Conservation (phyloP, 1,140 invertebrate species). For the Doryteuthis pealeii region DNA sequence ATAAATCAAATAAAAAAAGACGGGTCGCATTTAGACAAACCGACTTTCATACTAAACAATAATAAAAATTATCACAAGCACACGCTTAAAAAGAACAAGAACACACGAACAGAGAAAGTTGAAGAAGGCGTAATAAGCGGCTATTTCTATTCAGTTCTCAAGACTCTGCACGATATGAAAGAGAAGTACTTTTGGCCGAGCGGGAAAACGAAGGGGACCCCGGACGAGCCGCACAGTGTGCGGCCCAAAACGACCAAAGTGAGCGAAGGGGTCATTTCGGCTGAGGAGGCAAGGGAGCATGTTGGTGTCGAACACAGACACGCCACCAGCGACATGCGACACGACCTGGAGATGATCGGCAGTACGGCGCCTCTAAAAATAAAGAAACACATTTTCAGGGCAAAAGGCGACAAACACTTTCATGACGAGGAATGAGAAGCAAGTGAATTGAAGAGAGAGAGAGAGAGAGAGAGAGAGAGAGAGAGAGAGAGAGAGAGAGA, state of each 20-base stretch:
- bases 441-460: too few species aligned
- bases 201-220: background rate
- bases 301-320: slow-evolving; percentile 13
- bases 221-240: slow-evolving; percentile 17
- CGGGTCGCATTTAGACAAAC: too few species aligned
- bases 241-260: slow-evolving; percentile 13
- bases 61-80: too few species aligned
- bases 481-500: too few species aligned
- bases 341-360: slow-evolving; percentile 37
- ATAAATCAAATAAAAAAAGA: slow-evolving; percentile 12
- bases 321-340: slow-evolving; percentile 28
- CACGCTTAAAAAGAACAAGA: background rate
- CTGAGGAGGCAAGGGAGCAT: slow-evolving; percentile 18
- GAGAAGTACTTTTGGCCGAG: slow-evolving; percentile 14
- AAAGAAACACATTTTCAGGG: background rate
- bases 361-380: slow-evolving; percentile 34
- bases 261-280: slow-evolving; percentile 21
- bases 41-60: too few species aligned
- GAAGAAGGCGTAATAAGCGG: slow-evolving; percentile 16
- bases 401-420: background rate
- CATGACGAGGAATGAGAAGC: background rate
- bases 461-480: too few species aligned
- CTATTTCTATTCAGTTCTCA: slow-evolving; percentile 17
- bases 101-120: background rate
- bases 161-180: slow-evolving; percentile 25